These are phyloP conservation scores for Epizoanthus ramosus DNA, from an alignment of 92 coral and sea anemone species.

Conservation along the genomic window DNA sequence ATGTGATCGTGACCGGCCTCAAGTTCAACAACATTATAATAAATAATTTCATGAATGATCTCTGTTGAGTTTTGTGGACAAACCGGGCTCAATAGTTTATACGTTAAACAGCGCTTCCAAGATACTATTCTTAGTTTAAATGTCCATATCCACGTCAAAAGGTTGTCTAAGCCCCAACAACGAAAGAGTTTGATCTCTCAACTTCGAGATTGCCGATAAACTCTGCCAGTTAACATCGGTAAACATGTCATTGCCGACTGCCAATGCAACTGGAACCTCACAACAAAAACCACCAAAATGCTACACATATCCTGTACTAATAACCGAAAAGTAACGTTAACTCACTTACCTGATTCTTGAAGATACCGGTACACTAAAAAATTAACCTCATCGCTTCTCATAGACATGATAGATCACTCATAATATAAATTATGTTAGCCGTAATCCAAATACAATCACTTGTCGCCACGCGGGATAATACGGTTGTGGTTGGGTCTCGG, in stretches of 20 bases:
- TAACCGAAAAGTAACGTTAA: background rate
- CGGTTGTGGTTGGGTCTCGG: slow-evolving; percentile 29
- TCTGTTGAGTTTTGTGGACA: too few species aligned
- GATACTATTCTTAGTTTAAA: background rate
- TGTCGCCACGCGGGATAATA: slow-evolving; percentile 61
- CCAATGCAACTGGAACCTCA: background rate
- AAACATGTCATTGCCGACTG: background rate
- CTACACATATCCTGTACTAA: background rate
- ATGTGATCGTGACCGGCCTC: too few species aligned
- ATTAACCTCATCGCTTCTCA: slow-evolving; percentile 99
- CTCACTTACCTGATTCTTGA: slow-evolving; percentile 93
- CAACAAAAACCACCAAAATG: background rate
- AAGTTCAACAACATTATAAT: too few species aligned
- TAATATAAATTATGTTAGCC: slow-evolving; percentile 50
- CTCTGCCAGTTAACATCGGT: background rate
- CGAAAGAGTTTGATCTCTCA: background rate
- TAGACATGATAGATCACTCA: slow-evolving; percentile 86
- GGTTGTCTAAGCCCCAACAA: too few species aligned
- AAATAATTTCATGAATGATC: too few species aligned
- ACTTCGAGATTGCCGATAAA: background rate
- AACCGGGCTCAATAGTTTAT: too few species aligned
- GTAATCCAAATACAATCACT: slow-evolving; percentile 31
- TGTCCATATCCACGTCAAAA: background rate
- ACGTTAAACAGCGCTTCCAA: background rate
- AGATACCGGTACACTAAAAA: slow-evolving; percentile 96